These are phyloP conservation scores for Caenorhabditis macrosperma DNA, from an alignment of 2,888 invertebrate species.

Conservation along the genomic window DNA sequence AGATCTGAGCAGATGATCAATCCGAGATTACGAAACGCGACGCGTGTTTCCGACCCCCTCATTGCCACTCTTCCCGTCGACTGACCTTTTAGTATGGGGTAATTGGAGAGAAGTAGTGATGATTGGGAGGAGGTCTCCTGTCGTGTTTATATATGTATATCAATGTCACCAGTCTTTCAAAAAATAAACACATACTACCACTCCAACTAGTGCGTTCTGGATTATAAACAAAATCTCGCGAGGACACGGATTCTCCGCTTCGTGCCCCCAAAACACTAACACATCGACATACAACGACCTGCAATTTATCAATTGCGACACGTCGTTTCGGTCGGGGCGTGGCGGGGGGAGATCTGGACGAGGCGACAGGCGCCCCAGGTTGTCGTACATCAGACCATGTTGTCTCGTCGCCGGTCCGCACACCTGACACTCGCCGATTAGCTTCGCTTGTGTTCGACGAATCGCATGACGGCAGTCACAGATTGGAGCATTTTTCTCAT, in stretches of 20 bases:
- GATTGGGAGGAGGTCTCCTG: neutral
- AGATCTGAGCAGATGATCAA: constrained; percentile 49
- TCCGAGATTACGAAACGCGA: constrained; percentile 43
- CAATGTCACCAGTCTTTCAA: constrained; percentile 14
- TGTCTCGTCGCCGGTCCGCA: constrained; percentile 33
- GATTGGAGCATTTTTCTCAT: neutral
- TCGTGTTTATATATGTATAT: constrained; percentile 21
- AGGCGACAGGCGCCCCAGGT: constrained; percentile 33
- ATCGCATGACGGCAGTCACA: neutral
- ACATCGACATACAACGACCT: constrained; percentile 41
- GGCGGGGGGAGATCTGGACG: neutral
- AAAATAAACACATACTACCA: constrained; percentile 25
- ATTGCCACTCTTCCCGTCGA: neutral
- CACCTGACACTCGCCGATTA: constrained; percentile 42
- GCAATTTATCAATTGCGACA: constrained; percentile 58
- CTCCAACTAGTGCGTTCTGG: neutral
- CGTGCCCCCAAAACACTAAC: constrained; percentile 31
- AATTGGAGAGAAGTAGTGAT: constrained; percentile 35
- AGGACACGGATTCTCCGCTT: neutral
- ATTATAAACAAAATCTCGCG: constrained; percentile 45
- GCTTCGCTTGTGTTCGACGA: constrained; percentile 3
- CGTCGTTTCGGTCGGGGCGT: constrained; percentile 49
- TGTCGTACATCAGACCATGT: constrained; percentile 51
- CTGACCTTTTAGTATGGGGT: constrained; percentile 34
- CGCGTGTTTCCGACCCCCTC: constrained; percentile 46